phyloP scores from a whole-genome alignment of 2,113 vertebrate species.

The Callipepla squamata region DNA sequence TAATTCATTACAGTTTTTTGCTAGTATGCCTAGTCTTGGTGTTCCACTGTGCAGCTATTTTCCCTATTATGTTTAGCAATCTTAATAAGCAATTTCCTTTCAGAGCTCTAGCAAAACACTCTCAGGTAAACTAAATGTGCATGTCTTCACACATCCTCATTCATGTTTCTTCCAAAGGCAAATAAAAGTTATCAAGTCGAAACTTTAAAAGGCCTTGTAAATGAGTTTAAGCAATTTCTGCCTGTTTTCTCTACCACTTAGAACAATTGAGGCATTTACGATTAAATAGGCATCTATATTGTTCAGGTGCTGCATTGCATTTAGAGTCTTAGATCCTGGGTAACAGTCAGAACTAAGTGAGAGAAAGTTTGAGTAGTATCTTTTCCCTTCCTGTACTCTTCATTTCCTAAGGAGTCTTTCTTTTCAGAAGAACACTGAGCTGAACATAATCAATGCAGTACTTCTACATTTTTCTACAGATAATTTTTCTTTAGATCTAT shows the following conservation, averaged over 20 bases:
- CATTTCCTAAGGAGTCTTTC: not conserved
- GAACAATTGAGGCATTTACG: not conserved
- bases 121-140: not conserved
- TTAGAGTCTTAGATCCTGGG: not conserved
- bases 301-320: not conserved
- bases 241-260: not conserved
- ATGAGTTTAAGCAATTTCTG: not conserved
- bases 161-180: not conserved
- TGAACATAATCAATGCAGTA: not conserved
- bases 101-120: not conserved
- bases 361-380: not conserved
- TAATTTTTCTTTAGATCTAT: not conserved
- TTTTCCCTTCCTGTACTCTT: not conserved
- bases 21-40: not conserved
- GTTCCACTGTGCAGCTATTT: not conserved
- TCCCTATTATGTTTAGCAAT: not conserved
- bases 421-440: not conserved
- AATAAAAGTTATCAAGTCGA: not conserved
- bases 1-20: not conserved
- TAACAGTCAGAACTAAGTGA: not conserved
- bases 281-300: not conserved
- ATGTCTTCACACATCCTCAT: not conserved
- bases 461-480: not conserved
- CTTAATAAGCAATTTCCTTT: conserved; percentile 38
- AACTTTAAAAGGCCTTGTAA: not conserved